phyloP scores from a whole-genome alignment of 2,888 invertebrate species.

The Drosophila melanocephala region DNA sequence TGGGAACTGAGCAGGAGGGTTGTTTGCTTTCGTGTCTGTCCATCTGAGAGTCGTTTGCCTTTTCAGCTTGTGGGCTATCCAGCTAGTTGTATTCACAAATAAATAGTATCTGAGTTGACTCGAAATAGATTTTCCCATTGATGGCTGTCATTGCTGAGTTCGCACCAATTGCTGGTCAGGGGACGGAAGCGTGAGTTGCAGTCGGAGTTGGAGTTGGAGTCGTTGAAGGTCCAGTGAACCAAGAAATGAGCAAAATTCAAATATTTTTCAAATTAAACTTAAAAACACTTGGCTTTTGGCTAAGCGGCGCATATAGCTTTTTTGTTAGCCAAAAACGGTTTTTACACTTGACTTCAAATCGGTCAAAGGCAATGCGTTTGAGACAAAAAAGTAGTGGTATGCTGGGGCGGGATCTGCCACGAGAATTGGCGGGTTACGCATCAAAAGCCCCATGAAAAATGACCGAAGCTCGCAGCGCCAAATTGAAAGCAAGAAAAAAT shows the following conservation, averaged over 20 bases:
- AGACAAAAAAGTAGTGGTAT: not conserved
- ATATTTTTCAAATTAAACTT: slow-evolving; percentile 80
- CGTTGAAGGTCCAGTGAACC: slow-evolving; percentile 60
- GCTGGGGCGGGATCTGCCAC: slow-evolving; percentile 12
- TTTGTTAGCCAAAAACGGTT: slow-evolving; percentile 68
- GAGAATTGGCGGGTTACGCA: slow-evolving; percentile 69
- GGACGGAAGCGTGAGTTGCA: not conserved
- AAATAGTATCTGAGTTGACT: slow-evolving; percentile 33
- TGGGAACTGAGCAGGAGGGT: slow-evolving; percentile 33
- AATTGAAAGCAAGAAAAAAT: slow-evolving; percentile 80
- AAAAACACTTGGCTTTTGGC: slow-evolving; percentile 70
- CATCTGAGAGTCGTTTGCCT: slow-evolving; percentile 17
- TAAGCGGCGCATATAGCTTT: slow-evolving; percentile 45
- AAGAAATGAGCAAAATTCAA: slow-evolving; percentile 82
- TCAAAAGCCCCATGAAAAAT: slow-evolving; percentile 80
- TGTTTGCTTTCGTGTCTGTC: slow-evolving; percentile 48
- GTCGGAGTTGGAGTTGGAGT: slow-evolving; percentile 12
- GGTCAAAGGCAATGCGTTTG: slow-evolving; percentile 79
- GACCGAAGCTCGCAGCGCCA: slow-evolving; percentile 75
- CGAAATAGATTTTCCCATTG: slow-evolving; percentile 63
- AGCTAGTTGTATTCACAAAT: slow-evolving; percentile 55
- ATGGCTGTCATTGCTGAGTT: slow-evolving; percentile 55
- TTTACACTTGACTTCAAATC: slow-evolving; percentile 83
- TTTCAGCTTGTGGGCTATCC: slow-evolving; percentile 44
- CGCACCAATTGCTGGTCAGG: slow-evolving; percentile 55